Percentiles rank a stretch among this genome's conserved stretches.
These are phyloP conservation scores for Murina feae DNA, from an alignment of 2,113 vertebrate genomes.

Conservation along the genomic window DNA sequence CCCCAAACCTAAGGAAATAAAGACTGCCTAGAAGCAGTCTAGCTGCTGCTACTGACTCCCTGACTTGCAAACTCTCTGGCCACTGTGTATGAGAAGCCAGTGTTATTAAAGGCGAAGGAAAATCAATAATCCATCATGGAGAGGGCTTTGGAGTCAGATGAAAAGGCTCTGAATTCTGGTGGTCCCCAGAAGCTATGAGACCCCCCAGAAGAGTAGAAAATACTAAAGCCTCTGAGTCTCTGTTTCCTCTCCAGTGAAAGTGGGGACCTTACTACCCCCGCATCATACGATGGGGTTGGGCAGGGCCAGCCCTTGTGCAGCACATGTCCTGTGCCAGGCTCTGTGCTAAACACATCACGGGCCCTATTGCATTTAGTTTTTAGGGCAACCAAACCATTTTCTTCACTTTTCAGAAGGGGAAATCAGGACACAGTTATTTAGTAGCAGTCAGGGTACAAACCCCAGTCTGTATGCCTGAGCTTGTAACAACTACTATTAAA, in stretches of 20 bases:
- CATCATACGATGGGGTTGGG: rapidly evolving
- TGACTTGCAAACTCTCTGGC: background rate
- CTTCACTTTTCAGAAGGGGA: background rate
- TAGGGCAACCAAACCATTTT: background rate
- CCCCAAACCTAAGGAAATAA: background rate
- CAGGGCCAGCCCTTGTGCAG: too few species aligned
- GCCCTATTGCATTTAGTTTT: background rate
- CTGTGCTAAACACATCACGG: background rate
- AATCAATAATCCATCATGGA: slow-evolving; percentile 60
- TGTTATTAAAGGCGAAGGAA: slow-evolving; percentile 58
- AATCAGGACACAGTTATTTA: background rate
- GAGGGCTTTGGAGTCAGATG: slow-evolving; percentile 36
- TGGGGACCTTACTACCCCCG: background rate
- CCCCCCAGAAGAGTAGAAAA: background rate
- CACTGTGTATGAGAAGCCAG: background rate
- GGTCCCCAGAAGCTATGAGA: background rate
- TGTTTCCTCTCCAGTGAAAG: rapidly evolving
- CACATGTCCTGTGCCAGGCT: background rate
- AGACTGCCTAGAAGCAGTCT: background rate
- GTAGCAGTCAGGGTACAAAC: background rate
- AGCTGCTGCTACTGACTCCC: background rate
- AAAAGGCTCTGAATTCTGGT: background rate
- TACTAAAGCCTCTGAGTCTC: too few species aligned
- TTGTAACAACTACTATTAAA: background rate
- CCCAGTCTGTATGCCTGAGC: background rate